phyloP scores from a whole-genome alignment of 2,113 vertebrate genomes.

The Erythrolamprus reginae region DNA sequence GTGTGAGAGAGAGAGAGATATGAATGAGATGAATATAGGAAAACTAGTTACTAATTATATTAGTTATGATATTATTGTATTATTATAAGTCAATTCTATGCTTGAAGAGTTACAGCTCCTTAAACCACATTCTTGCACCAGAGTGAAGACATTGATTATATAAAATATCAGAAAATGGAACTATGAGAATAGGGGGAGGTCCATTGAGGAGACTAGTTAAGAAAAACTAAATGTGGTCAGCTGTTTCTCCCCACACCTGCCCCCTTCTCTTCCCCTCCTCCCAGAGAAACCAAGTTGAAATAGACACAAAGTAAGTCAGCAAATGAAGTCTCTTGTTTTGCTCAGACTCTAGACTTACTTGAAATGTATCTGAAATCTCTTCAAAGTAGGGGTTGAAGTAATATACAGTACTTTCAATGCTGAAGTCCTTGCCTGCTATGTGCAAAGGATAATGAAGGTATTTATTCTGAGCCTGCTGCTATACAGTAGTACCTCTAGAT shows the following conservation, averaged over 20 bases:
- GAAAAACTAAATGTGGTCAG: neutral
- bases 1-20: neutral
- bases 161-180: neutral
- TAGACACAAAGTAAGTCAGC: neutral
- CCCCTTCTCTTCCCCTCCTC: neutral
- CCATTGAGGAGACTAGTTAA: neutral
- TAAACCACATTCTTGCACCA: neutral
- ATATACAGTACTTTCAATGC: neutral
- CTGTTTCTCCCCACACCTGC: neutral
- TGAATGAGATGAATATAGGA: neutral
- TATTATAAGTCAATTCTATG: neutral
- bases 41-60: neutral
- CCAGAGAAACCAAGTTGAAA: neutral
- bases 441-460: neutral
- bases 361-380: neutral
- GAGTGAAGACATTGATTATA: neutral
- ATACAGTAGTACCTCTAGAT: too few relatives aligned
- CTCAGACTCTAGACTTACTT: neutral
- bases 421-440: neutral
- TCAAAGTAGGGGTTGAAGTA: neutral
- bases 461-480: neutral
- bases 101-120: neutral
- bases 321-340: neutral
- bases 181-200: neutral
- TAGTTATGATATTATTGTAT: neutral